Evolutionary conservation across 37 sponge, comb jelly and placozoan genomes (phyloP), one percentile per base, ranked within the genome.

Genomic region (Beroe forskalii): DNA sequence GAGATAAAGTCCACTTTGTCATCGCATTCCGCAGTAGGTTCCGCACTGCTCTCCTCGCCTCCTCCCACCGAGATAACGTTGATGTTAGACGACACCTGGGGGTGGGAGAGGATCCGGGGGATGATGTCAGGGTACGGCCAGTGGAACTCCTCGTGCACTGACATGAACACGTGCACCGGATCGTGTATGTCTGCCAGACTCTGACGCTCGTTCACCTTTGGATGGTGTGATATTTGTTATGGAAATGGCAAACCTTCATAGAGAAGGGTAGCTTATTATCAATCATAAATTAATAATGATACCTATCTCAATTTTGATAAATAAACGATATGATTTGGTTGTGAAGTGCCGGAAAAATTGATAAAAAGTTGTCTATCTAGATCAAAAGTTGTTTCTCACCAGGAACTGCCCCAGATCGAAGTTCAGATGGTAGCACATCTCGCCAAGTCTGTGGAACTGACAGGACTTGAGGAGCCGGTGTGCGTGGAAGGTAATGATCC

Each of bases 51-150:
- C 19, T 32, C 39, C 33, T 9, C 32, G 38, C 42, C 86, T 14
- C 38, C 20, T 19, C 40, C 40, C 9, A 44, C 55, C 17, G 86
- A 80, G 2, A 44, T 44, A 24, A 44, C 55, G 28, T 41, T 80
- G 44, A 80, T 80, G 30, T 80, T 41, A 3, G 44, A 41, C 4
- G 55, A 80, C 42, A 80, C 86, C 28, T 80, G 28, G n/a, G 86
- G 86, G 86, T 80, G 86, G 23, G 86, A 80, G 9, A 80, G 30
- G n/a, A 80, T 80, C 9, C 55, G n/a, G 6, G 86, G 86, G 27
- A 80, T 44, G 3, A 44, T 80, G 35, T 80, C 86, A 9, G 86
- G 86, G 40, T 80, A 80, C 24, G 86, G 86, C 86, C 86, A 80
- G 55, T 44, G 44, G 55, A 80, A 80, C n/a, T 80, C 86, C 55